A percentile compares a stretch with the other conserved stretches of the same genome.
These are phyloP conservation scores for Chironex yamaguchii DNA, from an alignment of 30 jellyfish, hydroid and myxozoan species.

Conservation along the genomic window DNA sequence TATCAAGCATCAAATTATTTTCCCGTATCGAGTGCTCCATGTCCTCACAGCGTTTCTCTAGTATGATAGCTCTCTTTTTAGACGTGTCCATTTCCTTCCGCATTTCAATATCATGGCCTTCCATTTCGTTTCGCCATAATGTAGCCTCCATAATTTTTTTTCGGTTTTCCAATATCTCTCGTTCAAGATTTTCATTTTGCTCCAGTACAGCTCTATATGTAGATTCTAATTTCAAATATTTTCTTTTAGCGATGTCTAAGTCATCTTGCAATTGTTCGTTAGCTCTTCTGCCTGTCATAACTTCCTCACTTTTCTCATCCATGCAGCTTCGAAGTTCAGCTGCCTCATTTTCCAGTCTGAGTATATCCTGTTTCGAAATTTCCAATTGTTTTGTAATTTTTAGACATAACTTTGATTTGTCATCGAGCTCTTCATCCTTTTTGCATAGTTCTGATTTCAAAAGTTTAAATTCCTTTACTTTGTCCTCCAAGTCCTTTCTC, in stretches of 20 bases:
- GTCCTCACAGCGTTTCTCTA: conserved; percentile 50
- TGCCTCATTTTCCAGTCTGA: conserved; percentile 21
- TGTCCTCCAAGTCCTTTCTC: conserved; percentile 51
- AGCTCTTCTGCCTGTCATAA: conserved; percentile 26
- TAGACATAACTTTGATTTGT: not conserved
- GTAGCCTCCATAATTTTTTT: conserved; percentile 52
- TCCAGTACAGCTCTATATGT: conserved; percentile 56
- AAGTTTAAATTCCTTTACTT: conserved; percentile 43
- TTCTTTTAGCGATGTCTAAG: conserved; percentile 31
- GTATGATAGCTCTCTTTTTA: conserved; percentile 22
- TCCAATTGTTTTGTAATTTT: conserved; percentile 27
- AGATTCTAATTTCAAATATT: conserved; percentile 63
- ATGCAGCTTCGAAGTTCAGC: conserved; percentile 11
- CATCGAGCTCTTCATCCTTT: conserved; percentile 54
- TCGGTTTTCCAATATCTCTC: conserved; percentile 56
- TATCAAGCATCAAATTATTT: conserved; percentile 34
- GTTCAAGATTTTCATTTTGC: conserved; percentile 63
- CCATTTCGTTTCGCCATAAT: conserved; percentile 32
- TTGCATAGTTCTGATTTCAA: conserved; percentile 47
- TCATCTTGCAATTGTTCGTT: conserved; percentile 40
- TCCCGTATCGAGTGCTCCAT: conserved; percentile 33
- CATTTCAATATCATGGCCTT: conserved; percentile 50
- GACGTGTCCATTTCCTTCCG: conserved; percentile 53
- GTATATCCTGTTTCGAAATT: conserved; percentile 34
- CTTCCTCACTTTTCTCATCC: conserved; percentile 46